These are phyloP conservation scores for Drosophila ironensis DNA, from an alignment of 1,140 invertebrate species.

Conservation along the genomic window DNA sequence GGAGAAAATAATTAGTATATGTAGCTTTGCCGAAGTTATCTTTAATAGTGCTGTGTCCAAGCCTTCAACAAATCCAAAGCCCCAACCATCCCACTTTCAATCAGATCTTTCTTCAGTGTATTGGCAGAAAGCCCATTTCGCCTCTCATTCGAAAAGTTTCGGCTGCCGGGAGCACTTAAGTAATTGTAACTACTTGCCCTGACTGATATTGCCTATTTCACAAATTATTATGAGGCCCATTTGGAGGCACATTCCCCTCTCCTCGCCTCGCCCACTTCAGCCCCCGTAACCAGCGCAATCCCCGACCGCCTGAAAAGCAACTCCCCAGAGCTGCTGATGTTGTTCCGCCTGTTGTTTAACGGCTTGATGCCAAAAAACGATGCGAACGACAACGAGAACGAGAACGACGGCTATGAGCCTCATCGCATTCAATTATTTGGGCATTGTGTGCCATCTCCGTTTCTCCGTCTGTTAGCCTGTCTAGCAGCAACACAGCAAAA, in stretches of 20 bases:
- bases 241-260: slow-evolving; percentile 64
- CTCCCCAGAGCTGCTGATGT: slow-evolving; percentile 30
- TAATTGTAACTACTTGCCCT: slow-evolving; percentile 77
- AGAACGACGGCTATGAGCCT: slow-evolving; percentile 66
- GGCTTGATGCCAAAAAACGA: slow-evolving; percentile 77
- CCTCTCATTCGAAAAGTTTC: slow-evolving; percentile 9
- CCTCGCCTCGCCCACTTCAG: slow-evolving; percentile 6
- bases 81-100: background rate
- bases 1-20: no score
- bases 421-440: slow-evolving; percentile 80
- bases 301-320: slow-evolving; percentile 10
- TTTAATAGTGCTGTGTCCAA: no score
- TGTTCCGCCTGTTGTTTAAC: slow-evolving; percentile 74
- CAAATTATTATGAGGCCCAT: slow-evolving; percentile 78
- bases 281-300: slow-evolving; percentile 1
- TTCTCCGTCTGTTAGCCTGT: slow-evolving; percentile 24
- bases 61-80: no score
- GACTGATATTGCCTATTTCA: slow-evolving; percentile 79
- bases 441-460: slow-evolving; percentile 59
- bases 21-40: no score
- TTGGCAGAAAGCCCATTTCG: background rate
- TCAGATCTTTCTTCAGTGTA: background rate
- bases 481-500: slow-evolving; percentile 11
- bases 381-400: slow-evolving; percentile 17
- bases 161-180: slow-evolving; percentile 68